phyloP scores from a whole-genome alignment of 1,140 invertebrate species.

The Bombus waltoni region DNA sequence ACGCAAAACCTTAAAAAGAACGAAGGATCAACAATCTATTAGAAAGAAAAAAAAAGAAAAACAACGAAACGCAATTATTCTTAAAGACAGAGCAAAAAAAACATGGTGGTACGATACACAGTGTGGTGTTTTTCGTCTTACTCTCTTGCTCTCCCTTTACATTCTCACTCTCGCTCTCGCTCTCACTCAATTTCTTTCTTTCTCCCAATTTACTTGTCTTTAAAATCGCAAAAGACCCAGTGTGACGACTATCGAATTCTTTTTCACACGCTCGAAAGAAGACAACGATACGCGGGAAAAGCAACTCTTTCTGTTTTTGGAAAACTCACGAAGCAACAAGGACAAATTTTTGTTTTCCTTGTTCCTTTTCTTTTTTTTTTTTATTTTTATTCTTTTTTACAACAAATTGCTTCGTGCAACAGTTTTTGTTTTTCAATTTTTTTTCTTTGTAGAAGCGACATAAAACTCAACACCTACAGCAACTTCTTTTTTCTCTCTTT shows the following conservation, averaged over 20 bases:
- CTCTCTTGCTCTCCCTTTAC: slow-evolving; percentile 11
- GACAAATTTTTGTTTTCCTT: not conserved
- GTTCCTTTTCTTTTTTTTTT: not conserved
- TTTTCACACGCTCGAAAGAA: slow-evolving; percentile 18
- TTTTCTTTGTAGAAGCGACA: slow-evolving; percentile 27
- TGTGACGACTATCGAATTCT: slow-evolving; percentile 18
- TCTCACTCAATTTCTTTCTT: not conserved
- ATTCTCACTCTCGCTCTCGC: not conserved
- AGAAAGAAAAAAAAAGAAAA: slow-evolving; percentile 26
- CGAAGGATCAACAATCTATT: slow-evolving; percentile 35
- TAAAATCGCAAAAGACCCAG: slow-evolving; percentile 14
- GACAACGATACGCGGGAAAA: slow-evolving; percentile 10
- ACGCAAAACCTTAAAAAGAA: slow-evolving; percentile 24
- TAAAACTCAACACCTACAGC: slow-evolving; percentile 40
- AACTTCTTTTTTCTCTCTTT: slow-evolving; percentile 10
- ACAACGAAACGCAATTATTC: slow-evolving; percentile 38
- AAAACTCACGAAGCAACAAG: slow-evolving; percentile 26
- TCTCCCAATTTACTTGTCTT: not conserved
- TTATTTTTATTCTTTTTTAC: not conserved
- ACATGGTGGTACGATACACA: slow-evolving; percentile 42
- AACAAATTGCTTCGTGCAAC: slow-evolving; percentile 8
- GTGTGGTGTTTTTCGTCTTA: slow-evolving; percentile 25
- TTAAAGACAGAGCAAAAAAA: slow-evolving; percentile 46
- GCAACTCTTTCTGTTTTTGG: not conserved
- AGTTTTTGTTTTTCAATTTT: slow-evolving; percentile 5